phyloP scores from a whole-genome alignment of 2,888 invertebrate species.

The Tanytarsus gracilentus region DNA sequence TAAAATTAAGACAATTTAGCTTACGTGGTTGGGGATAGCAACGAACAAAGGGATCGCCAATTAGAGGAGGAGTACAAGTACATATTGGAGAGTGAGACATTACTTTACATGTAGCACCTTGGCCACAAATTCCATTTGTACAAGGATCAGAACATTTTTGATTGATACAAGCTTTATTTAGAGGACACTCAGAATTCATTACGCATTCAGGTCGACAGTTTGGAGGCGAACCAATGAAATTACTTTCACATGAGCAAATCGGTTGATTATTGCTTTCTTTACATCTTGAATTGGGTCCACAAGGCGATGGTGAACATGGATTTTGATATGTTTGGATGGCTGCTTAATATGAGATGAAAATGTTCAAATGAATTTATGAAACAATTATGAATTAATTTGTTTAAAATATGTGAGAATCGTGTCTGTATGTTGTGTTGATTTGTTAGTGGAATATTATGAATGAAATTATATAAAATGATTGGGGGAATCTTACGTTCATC shows the following conservation, averaged over 20 bases:
- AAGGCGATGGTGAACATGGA: slow-evolving; percentile 56
- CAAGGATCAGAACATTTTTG: slow-evolving; percentile 60
- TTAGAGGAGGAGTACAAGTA: slow-evolving; percentile 49
- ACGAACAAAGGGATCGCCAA: slow-evolving; percentile 55
- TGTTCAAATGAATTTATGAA: no score
- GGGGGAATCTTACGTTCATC: slow-evolving; percentile 48
- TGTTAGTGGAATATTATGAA: no score
- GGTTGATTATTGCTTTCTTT: slow-evolving; percentile 54
- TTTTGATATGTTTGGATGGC: no score
- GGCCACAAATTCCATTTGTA: slow-evolving; percentile 56
- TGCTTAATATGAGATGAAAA: no score
- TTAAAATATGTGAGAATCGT: no score
- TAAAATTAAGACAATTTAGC: background rate
- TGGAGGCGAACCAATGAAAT: slow-evolving; percentile 56
- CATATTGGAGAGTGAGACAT: slow-evolving; percentile 61
- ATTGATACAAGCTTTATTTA: slow-evolving; percentile 52
- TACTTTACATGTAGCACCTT: slow-evolving; percentile 56
- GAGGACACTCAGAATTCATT: slow-evolving; percentile 56
- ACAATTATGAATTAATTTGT: no score
- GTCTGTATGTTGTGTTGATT: no score
- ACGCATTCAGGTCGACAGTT: slow-evolving; percentile 57
- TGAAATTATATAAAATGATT: no score
- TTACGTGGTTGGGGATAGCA: slow-evolving; percentile 43
- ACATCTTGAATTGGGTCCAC: slow-evolving; percentile 58
- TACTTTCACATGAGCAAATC: slow-evolving; percentile 52